Base-by-base conservation (phyloP, 2,888 invertebrate genomes). In the Drosophila tripunctata region DNA sequence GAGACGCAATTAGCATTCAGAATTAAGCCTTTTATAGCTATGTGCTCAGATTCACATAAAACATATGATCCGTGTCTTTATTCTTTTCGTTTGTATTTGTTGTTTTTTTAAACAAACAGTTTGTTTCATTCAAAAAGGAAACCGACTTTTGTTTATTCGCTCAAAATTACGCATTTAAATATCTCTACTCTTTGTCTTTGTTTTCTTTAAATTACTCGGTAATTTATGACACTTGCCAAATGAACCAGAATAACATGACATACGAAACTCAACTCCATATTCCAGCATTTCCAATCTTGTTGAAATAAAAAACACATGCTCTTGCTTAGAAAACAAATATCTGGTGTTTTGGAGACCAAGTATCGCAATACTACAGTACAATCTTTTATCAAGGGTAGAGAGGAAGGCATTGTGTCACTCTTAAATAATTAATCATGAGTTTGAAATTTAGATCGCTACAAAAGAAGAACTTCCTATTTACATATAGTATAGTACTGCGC, bases 221-320 rank as follows among this genome's bases (percentile, higher is more conserved):
- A 67, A 81, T 81, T 81, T 81, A 81, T 86, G 67, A 52, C 75
- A 22, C 61, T 71, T 58, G 58, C 64, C 69, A 82, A 85, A 69
- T 76, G 75, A 77, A 50, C 31, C 14, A 38, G 44, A 58, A 55
- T 17, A 63, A 66, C 67, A 78, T 63, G 71, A 65, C 67, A 75
- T 57, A 41, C 14, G 54, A 56, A 68, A 63, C 63, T 62, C 27
- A 35, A 43, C 7, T 24, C 57, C 54, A 57, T 24, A 33, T 54
- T 44, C 8, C 31, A 52, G 14, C 5, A n/a, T n/a, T 35, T 68
- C 52, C 30, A 51, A 43, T 48, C 12, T 48, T 57, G 33, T 58
- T 70, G 67, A 81, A 77, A 75, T 62, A 56, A 56, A 65, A 64
- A 72, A 67, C 85, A 82, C 52, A 85, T 80, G 85, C 73, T 55